Conservation (phyloP, 1,140 invertebrate species). For the Drosophila melanogaster region Release_6_plus_ISO1_MT NC_004354.4:5716001-5716500, state of each 20-base stretch:
- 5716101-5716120: slow-evolving; percentile 35
- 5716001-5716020: background rate
- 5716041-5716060: background rate
- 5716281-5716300: slow-evolving; percentile 24
- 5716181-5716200: slow-evolving; percentile 14
- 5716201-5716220: slow-evolving; percentile 36
- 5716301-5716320: slow-evolving; percentile 20
- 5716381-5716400: slow-evolving; percentile 11
- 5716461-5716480: no score
- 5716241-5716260: slow-evolving; percentile 8
- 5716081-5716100: background rate
- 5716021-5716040: background rate
- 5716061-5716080: slow-evolving; percentile 31
- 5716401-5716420: slow-evolving; percentile 16
- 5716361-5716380: background rate
- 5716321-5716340: slow-evolving; percentile 16
- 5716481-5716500: background rate
- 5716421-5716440: background rate
- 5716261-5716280: slow-evolving; percentile 23
- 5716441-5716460: no score
- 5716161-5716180: slow-evolving; percentile 30
- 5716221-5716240: slow-evolving; percentile 45
- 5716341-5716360: background rate
- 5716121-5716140: background rate
- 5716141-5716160: slow-evolving; percentile 28